phyloP scores from a whole-genome alignment of 1,140 invertebrate genomes.

The Zaprionus africanus region DNA sequence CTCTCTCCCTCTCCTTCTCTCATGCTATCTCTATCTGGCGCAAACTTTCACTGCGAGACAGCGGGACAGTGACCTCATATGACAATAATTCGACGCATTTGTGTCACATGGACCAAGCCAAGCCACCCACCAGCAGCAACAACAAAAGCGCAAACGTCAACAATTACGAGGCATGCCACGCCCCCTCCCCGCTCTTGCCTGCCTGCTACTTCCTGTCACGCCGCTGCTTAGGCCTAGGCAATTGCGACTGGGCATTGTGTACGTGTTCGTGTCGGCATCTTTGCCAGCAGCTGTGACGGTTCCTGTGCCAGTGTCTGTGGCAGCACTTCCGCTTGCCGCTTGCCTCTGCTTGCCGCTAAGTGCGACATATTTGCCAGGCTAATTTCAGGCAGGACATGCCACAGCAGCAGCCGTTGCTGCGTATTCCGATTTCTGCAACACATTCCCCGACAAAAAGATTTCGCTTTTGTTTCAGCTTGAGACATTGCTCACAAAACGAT shows the following conservation, averaged over 20 bases:
- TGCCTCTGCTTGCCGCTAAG: slow-evolving; percentile 42
- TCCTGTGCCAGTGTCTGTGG: slow-evolving; percentile 27
- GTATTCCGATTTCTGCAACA: too few relatives aligned
- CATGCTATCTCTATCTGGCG: neutral
- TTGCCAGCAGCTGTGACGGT: neutral
- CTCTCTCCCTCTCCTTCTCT: neutral
- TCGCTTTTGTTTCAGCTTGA: slow-evolving; percentile 1
- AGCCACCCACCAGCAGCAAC: neutral
- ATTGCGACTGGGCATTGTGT: slow-evolving; percentile 55
- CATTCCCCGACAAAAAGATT: slow-evolving; percentile 5
- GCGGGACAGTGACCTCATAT: slow-evolving; percentile 77
- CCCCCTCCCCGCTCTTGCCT: neutral
- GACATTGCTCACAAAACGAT: slow-evolving; percentile 16
- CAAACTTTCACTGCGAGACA: slow-evolving; percentile 70
- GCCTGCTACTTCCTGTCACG: neutral
- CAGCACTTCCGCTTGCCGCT: slow-evolving; percentile 52
- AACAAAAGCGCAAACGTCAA: slow-evolving; percentile 72
- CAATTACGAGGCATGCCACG: slow-evolving; percentile 51
- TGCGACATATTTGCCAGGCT: slow-evolving; percentile 81
- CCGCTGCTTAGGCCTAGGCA: slow-evolving; percentile 48
- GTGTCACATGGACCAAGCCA: slow-evolving; percentile 55
- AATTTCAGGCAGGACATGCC: slow-evolving; percentile 70
- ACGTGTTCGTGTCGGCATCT: slow-evolving; percentile 32
- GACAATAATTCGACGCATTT: slow-evolving; percentile 83
- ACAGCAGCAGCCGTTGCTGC: too few relatives aligned